Conservation (phyloP, 2,888 invertebrate species). For the Crioceris asparagi region DNA sequence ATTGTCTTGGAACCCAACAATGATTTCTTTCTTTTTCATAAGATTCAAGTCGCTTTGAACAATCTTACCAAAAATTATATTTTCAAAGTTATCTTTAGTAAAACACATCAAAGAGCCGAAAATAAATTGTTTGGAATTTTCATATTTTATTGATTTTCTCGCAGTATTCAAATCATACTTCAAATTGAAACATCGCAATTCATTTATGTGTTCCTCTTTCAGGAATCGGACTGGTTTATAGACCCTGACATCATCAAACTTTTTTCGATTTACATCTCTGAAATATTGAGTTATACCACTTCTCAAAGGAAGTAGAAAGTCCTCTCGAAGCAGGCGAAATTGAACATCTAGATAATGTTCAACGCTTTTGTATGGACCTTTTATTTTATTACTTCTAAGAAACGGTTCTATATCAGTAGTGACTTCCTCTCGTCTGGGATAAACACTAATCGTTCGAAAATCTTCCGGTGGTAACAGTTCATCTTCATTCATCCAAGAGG, state of each 20-base stretch:
- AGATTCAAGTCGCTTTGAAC: constrained; percentile 39
- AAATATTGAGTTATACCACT: background rate
- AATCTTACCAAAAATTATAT: constrained; percentile 59
- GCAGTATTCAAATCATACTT: constrained; percentile 22
- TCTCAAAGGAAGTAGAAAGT: background rate
- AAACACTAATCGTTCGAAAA: background rate
- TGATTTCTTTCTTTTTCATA: constrained; percentile 33
- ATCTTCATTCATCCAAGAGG: background rate
- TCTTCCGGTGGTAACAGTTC: background rate
- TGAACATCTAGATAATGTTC: background rate
- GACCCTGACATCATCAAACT: background rate
- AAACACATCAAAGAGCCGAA: constrained; percentile 65
- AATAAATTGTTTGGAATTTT: constrained; percentile 50
- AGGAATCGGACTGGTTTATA: constrained; percentile 11
- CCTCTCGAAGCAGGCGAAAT: background rate
- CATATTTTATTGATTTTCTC: constrained; percentile 36
- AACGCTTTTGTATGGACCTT: background rate
- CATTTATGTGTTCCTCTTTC: constrained; percentile 18
- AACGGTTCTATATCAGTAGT: background rate
- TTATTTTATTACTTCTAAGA: background rate
- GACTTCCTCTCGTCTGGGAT: background rate
- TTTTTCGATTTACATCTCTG: background rate
- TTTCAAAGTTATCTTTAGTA: constrained; percentile 56
- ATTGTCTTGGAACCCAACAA: constrained; percentile 41
- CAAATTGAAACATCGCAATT: too few relatives aligned